Percentiles rank a stretch among this genome's conserved stretches.
Conservation (phyloP, 2,797 vertebrate genomes). For the Acropternis orthonyx region DNA sequence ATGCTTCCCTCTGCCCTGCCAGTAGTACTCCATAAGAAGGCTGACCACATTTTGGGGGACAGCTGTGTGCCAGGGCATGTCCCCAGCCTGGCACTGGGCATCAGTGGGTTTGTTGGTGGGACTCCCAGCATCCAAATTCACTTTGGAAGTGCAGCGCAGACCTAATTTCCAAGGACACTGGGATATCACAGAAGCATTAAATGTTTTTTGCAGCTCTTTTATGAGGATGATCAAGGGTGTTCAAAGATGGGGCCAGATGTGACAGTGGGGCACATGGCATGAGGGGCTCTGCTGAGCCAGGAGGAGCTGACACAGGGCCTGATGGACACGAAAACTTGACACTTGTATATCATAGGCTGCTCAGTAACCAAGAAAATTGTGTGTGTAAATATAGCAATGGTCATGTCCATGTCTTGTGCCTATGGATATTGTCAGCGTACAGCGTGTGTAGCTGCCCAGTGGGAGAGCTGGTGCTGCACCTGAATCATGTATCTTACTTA, state of each 20-base stretch:
- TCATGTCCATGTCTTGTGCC: conserved; percentile 5
- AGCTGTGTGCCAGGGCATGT: background rate
- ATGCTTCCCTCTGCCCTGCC: background rate
- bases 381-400: background rate
- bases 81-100: background rate
- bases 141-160: background rate
- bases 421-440: background rate
- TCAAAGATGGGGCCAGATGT: background rate
- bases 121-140: background rate
- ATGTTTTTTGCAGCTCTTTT: background rate
- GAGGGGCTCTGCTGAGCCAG: background rate
- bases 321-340: background rate
- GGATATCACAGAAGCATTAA: background rate
- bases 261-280: rapidly evolving
- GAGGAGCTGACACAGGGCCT: background rate
- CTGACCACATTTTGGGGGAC: background rate
- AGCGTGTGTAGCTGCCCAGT: background rate
- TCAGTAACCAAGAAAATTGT: background rate
- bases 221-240: background rate
- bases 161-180: background rate
- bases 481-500: conserved; percentile 54
- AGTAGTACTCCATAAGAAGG: background rate
- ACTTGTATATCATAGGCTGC: background rate
- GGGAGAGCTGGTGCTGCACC: conserved; percentile 4
- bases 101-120: background rate